These are phyloP conservation scores for Proterorhinus semilunaris DNA, from an alignment of 2,113 vertebrate species.

Conservation along the genomic window DNA sequence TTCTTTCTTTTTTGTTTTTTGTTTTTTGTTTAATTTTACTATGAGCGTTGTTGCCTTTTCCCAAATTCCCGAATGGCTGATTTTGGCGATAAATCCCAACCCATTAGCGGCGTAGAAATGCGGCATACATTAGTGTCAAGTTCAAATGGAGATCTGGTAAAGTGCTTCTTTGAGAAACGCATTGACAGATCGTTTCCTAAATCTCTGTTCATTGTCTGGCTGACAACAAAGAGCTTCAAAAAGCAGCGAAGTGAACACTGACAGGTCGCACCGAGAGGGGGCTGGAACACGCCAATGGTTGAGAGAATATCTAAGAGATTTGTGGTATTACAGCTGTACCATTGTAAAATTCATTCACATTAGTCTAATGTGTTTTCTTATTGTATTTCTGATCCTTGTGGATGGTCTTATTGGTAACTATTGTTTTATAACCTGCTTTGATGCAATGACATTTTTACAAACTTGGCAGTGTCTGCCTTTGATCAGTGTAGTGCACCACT, in stretches of 20 bases:
- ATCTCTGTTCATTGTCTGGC: constrained; percentile 14
- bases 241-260: not conserved
- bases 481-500: too few species aligned
- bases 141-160: constrained; percentile 12
- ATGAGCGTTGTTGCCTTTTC: too few species aligned
- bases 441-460: too few species aligned
- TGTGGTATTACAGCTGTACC: not conserved
- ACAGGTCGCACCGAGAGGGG: not conserved
- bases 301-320: not conserved
- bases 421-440: too few species aligned
- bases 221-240: constrained; percentile 20
- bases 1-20: too few species aligned
- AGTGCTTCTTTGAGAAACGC: constrained; percentile 14
- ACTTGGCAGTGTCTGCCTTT: too few species aligned
- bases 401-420: too few species aligned
- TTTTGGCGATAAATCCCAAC: too few species aligned
- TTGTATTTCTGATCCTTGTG: too few species aligned
- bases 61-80: too few species aligned
- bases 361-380: too few species aligned
- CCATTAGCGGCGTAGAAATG: not conserved
- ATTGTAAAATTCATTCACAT: not conserved
- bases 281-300: not conserved
- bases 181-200: constrained; percentile 19
- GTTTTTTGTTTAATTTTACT: too few species aligned
- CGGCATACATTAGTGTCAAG: constrained; percentile 19